Percentiles rank a stretch among this genome's conserved stretches.
Evolutionary conservation across 2,888 invertebrate species (phyloP).

Genomic region (Temnothorax unifasciatus): DNA sequence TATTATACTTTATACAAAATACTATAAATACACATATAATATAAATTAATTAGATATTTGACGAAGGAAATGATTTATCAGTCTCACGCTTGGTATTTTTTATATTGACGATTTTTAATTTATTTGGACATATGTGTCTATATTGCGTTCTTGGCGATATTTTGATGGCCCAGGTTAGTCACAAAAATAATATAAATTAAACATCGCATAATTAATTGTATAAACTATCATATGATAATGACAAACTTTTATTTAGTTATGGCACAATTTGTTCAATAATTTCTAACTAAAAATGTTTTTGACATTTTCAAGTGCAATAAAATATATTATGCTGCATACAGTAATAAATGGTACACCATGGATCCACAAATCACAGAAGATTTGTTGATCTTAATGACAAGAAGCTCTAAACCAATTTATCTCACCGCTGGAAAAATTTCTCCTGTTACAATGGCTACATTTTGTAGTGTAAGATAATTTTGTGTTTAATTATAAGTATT

Average conservation of each 20-base stretch:
- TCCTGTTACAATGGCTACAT: slow-evolving; percentile 64
- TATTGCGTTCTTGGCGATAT: slow-evolving; percentile 56
- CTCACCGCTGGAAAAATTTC: slow-evolving; percentile 68
- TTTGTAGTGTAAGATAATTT: slow-evolving; percentile 62
- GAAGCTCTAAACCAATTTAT: slow-evolving; percentile 46
- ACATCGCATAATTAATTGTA: not conserved
- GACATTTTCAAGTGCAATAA: slow-evolving; percentile 49
- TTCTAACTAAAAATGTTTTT: not conserved
- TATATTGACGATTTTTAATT: not conserved
- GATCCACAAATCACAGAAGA: slow-evolving; percentile 4
- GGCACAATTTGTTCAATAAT: not conserved
- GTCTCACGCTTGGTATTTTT: not conserved
- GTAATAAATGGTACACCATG: slow-evolving; percentile 49
- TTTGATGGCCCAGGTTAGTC: slow-evolving; percentile 45
- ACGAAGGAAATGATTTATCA: not conserved
- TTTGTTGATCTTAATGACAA: slow-evolving; percentile 59
- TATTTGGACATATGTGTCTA: slow-evolving; percentile 47
- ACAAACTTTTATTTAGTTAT: not conserved
- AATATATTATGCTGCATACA: slow-evolving; percentile 40
- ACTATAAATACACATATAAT: not conserved
- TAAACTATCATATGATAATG: no score
- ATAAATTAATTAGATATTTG: slow-evolving; percentile 30
- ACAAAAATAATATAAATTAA: not conserved
- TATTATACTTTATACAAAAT: not conserved
- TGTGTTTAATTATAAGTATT: not conserved